These are phyloP conservation scores for Drosophila quadrilineata DNA, from an alignment of 1,140 invertebrate species.

Conservation along the genomic window DNA sequence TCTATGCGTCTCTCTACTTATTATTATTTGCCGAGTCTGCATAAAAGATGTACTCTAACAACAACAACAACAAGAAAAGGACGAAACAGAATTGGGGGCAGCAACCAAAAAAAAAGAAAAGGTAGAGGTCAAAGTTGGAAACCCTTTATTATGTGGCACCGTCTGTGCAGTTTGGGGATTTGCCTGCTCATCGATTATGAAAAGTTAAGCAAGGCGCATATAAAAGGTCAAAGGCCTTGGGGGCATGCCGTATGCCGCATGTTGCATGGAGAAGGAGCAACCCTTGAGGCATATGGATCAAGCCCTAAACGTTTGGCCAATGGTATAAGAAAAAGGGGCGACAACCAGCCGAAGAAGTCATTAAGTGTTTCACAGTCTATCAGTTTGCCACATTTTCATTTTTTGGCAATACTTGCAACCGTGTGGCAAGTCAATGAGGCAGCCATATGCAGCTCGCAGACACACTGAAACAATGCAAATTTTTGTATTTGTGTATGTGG, in stretches of 20 bases:
- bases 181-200: constrained; percentile 69
- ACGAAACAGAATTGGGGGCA: too few relatives aligned
- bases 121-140: constrained; percentile 65
- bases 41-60: constrained; percentile 20
- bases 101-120: too few relatives aligned
- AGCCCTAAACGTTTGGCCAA: neutral
- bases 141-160: constrained; percentile 61
- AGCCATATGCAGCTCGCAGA: too few relatives aligned
- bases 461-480: too few relatives aligned
- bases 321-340: too few relatives aligned
- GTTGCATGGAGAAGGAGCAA: neutral
- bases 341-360: too few relatives aligned
- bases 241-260: constrained; percentile 4
- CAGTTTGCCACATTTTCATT: too few relatives aligned
- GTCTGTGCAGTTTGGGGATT: constrained; percentile 38
- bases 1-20: constrained; percentile 36
- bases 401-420: too few relatives aligned
- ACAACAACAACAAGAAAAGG: too few relatives aligned
- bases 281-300: neutral
- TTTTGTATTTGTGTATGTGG: too few relatives aligned
- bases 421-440: too few relatives aligned
- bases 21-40: constrained; percentile 50
- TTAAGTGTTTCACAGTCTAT: too few relatives aligned
- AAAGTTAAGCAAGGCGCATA: constrained; percentile 54
- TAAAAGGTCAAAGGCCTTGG: constrained; percentile 45